Base-by-base conservation (phyloP, 2,113 vertebrate genomes). In the Tupaia tana region DNA sequence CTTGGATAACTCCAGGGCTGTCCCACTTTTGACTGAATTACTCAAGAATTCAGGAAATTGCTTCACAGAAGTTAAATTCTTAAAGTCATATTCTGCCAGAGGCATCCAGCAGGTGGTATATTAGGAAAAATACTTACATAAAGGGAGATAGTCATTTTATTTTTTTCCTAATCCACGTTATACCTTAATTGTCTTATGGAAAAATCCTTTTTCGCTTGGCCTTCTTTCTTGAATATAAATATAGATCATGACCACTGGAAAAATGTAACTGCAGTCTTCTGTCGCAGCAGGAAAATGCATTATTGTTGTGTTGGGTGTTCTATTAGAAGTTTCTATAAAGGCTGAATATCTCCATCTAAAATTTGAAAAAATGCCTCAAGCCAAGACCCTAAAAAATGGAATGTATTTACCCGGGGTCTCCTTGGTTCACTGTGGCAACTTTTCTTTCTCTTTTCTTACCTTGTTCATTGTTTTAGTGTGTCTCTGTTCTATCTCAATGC, bases 321-420 rank as follows among this genome's bases (percentile, higher is more conserved):
- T 97, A 98, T 98, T 98, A 98, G 98, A 98, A 92, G 74, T 89
- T 97, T 98, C 95, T 9, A 0, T 90, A 94, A 89, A 78, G 3
- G 90, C 95, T 94, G 67, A 90, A 93, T 97, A 90, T 95, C 80
- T 98, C 98, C 97, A 96, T 98, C 95, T 98, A 97, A 98, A 97
- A 97, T 86, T 82, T 86, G 96, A 67, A 97, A 96, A 95, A 96
- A 82, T 1, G 88, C 97, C 96, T 94, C 92, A 95, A 96, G 95
- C 92, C 87, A 97, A 85, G 54, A 74, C 70, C 93, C 74, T 94
- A 70, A 85, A 93, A 96, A 93, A 96, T 74, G 92, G 97, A 67
- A 90, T 58, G 73, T 75, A 79, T 85, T 79, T 89, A 82, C 75
- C 8, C 94, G 54, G 77, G 78, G 70, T 74, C 59, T 89, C 31